Percentiles rank a stretch among this genome's conserved stretches.
These are phyloP conservation scores for Volucella zonaria DNA, from an alignment of 2,888 invertebrate species.

Conservation along the genomic window DNA sequence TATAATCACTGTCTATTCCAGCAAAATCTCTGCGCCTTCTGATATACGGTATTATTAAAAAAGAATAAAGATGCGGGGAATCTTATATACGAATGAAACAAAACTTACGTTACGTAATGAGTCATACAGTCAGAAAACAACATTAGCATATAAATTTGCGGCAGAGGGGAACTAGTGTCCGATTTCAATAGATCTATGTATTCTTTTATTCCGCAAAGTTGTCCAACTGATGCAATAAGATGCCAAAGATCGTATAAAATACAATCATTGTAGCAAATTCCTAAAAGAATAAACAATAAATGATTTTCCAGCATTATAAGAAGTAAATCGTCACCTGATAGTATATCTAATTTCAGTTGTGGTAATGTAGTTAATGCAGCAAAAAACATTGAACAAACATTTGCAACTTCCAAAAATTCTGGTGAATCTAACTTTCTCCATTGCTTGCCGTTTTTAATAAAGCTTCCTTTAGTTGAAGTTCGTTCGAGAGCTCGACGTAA, in stretches of 20 bases:
- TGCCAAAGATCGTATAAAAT: conserved; percentile 95
- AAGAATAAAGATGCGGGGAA: not conserved
- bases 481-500: conserved; percentile 86
- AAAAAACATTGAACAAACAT: conserved; percentile 96
- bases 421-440: conserved; percentile 90
- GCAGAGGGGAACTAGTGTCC: conserved; percentile 90
- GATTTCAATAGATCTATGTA: conserved; percentile 92
- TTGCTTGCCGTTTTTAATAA: conserved; percentile 85
- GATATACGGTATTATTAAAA: not conserved
- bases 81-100: not conserved
- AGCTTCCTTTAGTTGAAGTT: conserved; percentile 83
- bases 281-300: conserved; percentile 82
- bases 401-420: conserved; percentile 91
- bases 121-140: conserved; percentile 97
- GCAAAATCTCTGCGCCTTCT: not conserved
- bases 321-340: conserved; percentile 87
- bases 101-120: conserved; percentile 95
- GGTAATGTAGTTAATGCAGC: conserved; percentile 94
- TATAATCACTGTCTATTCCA: too few species aligned
- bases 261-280: conserved; percentile 96
- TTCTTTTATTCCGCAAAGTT: conserved; percentile 93
- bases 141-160: conserved; percentile 96
- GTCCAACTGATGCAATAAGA: conserved; percentile 93
- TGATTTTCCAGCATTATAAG: not conserved
- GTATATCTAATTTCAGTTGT: conserved; percentile 94